phyloP scores from a whole-genome alignment of 2,888 invertebrate species.

The Meiosimyza platycephala region DNA sequence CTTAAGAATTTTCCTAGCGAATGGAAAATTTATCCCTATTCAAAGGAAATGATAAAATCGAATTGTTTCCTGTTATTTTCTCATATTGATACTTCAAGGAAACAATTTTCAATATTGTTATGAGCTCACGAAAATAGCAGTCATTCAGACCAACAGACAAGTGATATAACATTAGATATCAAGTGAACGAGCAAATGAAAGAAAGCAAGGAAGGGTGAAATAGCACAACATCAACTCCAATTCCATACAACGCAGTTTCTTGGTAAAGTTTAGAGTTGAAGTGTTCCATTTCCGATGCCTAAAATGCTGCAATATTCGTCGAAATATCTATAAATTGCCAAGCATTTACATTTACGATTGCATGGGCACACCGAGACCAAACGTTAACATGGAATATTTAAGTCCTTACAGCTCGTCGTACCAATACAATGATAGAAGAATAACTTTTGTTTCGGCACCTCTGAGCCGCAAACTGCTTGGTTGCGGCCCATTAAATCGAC shows the following conservation, averaged over 20 bases:
- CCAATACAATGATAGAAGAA: too few relatives aligned
- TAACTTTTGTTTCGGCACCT: neutral
- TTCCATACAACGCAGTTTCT: neutral
- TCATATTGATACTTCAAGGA: constrained; percentile 34
- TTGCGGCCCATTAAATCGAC: neutral
- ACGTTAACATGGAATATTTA: constrained; percentile 25
- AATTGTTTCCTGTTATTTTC: constrained; percentile 36
- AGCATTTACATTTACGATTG: constrained; percentile 36
- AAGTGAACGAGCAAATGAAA: too few relatives aligned
- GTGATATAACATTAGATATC: neutral
- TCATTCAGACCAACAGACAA: neutral
- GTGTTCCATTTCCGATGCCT: constrained; percentile 14
- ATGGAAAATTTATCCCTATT: constrained; percentile 37
- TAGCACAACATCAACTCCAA: neutral
- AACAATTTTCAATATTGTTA: constrained; percentile 20
- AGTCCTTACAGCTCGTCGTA: constrained; percentile 6
- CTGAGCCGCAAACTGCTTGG: neutral
- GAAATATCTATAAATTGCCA: constrained; percentile 37
- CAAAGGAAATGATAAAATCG: constrained; percentile 37
- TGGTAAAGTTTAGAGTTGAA: neutral
- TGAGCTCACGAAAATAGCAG: neutral
- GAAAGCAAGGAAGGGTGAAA: neutral
- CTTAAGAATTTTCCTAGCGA: constrained; percentile 25
- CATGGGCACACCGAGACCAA: constrained; percentile 20
- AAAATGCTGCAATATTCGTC: constrained; percentile 3